Percentiles rank a stretch among this genome's conserved stretches.
Evolutionary conservation across 2,797 vertebrate species (phyloP).

Genomic region (Numenius phaeopus): DNA sequence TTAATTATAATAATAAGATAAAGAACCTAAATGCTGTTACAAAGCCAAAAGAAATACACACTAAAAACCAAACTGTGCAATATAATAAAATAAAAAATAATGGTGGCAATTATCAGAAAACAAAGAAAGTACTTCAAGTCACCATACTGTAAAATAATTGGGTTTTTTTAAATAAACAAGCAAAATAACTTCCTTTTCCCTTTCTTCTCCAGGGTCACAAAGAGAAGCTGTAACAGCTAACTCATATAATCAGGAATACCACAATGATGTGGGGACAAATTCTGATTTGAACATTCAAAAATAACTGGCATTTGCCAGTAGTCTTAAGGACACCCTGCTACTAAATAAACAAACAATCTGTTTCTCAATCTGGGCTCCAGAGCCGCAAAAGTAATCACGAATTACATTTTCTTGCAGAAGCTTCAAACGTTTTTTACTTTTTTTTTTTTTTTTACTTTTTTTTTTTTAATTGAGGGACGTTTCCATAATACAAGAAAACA

Average conservation of each 20-base stretch:
- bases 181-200: not conserved
- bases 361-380: not conserved
- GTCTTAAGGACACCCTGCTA: not conserved
- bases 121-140: not conserved
- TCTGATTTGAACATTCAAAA: not conserved
- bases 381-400: not conserved
- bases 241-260: not conserved
- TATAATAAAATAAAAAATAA: constrained; percentile 19
- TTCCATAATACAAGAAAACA: not conserved
- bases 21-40: not conserved
- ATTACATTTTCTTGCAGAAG: not conserved
- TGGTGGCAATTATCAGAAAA: not conserved
- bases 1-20: constrained; percentile 20
- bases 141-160: not conserved
- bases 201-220: not conserved
- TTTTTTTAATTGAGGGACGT: not conserved
- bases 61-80: not conserved
- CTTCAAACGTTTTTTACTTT: not conserved
- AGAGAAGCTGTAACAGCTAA: not conserved
- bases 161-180: not conserved
- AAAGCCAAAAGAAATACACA: not conserved
- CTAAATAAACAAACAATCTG: not conserved
- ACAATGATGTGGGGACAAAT: not conserved
- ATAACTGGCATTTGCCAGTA: not conserved
- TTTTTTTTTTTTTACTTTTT: not conserved